Evolutionary conservation across 2,888 invertebrate genomes (phyloP), one percentile per base, ranked within the genome.

Genomic region (Dicycla oo): DNA sequence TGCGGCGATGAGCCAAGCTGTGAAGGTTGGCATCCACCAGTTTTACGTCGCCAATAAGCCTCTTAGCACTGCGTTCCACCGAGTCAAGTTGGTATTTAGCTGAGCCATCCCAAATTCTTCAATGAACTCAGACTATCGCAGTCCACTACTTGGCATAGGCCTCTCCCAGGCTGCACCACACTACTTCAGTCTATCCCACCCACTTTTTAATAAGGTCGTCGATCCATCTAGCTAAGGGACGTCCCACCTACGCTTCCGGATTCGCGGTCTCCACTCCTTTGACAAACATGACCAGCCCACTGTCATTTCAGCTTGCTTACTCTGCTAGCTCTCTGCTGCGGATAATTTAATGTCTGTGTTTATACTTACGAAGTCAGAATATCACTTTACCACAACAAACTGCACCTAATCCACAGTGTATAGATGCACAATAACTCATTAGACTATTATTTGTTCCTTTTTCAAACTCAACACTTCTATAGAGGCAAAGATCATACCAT

Each of bases 351-450:
- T 47, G 3, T 47, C 8, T 20, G 47, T n/a, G 11, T 26, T 54
- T 56, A 18, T 10, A 54, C 26, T 26, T 26, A 26, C 26, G 3
- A 26, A 54, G 4, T 15, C 15, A 61, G 5, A 26, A 20, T 43
- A 43, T 20, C 10, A 18, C 40, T 60, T 43, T 20, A 15, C n/a
- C n/a, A n/a, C n/a, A 15, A 54, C 38, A 69, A 54, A 38, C 69
- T 38, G 20, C 3, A 26, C n/a, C 18, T 40, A 51, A 23, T 38
- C 15, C 18, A n/a, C 26, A n/a, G 15, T 38, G 20, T 10, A 47
- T 58, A 73, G 53, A 34, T 79, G 65, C 58, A 74, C 80, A 83
- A 81, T 78, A 56, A 75, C 67, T 83, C 80, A 82, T 82, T 82
- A 85, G 57, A 61, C n/a, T 38, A 40, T 57, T 13, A 78, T 82